Conservation (phyloP, 2,888 invertebrate species). For the Panorpa germanica region DNA sequence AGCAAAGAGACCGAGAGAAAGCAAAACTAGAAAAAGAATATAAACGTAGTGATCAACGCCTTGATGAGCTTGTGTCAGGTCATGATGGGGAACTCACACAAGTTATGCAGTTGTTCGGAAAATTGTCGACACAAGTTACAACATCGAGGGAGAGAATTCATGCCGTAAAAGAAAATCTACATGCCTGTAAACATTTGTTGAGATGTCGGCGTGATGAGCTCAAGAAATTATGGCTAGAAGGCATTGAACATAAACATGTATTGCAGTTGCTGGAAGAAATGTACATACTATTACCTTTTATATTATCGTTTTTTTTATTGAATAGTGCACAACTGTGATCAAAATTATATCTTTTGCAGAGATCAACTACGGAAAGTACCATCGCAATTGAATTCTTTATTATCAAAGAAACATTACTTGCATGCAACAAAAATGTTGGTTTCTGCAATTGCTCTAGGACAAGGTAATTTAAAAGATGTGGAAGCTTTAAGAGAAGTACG, state of each 20-base stretch:
- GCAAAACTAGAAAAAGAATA: conserved; percentile 86
- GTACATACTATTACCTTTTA: neutral
- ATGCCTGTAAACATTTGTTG: conserved; percentile 66
- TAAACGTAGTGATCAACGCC: conserved; percentile 70
- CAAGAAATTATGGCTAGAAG: conserved; percentile 84
- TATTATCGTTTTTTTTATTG: conserved; percentile 8
- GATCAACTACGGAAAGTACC: conserved; percentile 59
- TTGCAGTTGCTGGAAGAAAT: conserved; percentile 78
- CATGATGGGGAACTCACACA: conserved; percentile 73
- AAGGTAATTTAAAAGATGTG: conserved; percentile 58
- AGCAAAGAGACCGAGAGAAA: conserved; percentile 83
- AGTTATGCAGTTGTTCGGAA: conserved; percentile 49
- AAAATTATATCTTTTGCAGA: conserved; percentile 23
- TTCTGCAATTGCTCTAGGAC: conserved; percentile 44
- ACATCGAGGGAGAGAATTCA: conserved; percentile 57
- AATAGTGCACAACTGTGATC: conserved; percentile 3
- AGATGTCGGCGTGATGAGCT: conserved; percentile 85
- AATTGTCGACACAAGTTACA: conserved; percentile 56
- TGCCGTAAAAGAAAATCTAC: conserved; percentile 61
- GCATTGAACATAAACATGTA: conserved; percentile 88
- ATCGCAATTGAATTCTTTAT: conserved; percentile 39
- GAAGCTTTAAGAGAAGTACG: conserved; percentile 69
- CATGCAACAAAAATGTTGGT: conserved; percentile 69
- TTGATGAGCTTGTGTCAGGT: conserved; percentile 74
- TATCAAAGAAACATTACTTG: conserved; percentile 59